Base-by-base conservation (phyloP, 2,113 vertebrate species). In the Sinocyclocheilus anophthalmus region DNA sequence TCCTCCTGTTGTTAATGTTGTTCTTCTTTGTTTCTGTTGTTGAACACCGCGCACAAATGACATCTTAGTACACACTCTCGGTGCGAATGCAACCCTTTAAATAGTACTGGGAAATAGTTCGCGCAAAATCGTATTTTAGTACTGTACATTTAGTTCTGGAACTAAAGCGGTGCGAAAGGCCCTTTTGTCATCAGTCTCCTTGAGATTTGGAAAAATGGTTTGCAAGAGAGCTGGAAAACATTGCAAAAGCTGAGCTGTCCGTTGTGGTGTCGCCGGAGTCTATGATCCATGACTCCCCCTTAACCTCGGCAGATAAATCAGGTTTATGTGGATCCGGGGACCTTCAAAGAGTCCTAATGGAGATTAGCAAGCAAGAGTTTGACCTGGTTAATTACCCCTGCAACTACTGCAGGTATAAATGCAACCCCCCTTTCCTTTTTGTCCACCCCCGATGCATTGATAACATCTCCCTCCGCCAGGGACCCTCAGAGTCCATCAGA, bases 321-420 rank as follows among this genome's bases (percentile, higher is more conserved):
- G 20, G 48, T 86, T 83, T 70, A 81, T 75, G 81, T 77, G 65
- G 72, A 88, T 61, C 57, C 20, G 20, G 84, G 42, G 63, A 45
- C 65, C 83, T 86, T 90, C 75, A 91, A 90, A 87, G 86, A 69
- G 76, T 73, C 83, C 50, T 84, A 87, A 86, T 81, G 55, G 78
- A 83, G 86, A 89, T 89, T 85, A 88, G 88, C 80, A 84, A 83
- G 80, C 81, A 75, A 76, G 75, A 86, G 88, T 80, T 82, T 72
- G 45, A 85, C 80, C 84, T 86, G 90, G 87, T 85, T 92, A 90
- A 92, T 92, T 90, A 90, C 42, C 76, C 86, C 73, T 79, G 57
- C 6, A 76, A 85, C 86, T 89, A 85, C 88, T 78, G 77, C 77
- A 85, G 87, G 89, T 91, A 89, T 89, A 88, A 86, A 88, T 88